These are phyloP conservation scores for Eudemis profundana DNA, from an alignment of 2,888 invertebrate genomes.

Conservation along the genomic window DNA sequence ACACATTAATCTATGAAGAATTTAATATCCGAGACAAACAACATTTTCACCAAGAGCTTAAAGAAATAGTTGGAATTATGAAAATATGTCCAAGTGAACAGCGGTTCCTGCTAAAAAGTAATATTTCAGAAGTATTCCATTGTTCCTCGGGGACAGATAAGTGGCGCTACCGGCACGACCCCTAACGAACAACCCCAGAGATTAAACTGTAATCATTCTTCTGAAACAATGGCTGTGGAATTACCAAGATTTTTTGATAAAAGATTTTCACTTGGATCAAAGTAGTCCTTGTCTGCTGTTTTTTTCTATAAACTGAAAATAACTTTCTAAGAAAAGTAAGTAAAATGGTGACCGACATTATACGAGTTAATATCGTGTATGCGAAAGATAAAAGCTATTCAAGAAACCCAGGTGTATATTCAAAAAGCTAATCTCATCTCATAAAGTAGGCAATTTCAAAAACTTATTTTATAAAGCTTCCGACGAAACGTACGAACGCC, in stretches of 20 bases:
- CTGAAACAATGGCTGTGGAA: constrained; percentile 22
- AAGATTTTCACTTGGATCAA: not conserved
- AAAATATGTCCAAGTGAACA: constrained; percentile 9
- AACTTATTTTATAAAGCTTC: constrained; percentile 33
- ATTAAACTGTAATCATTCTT: constrained; percentile 39
- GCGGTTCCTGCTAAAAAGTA: constrained; percentile 6
- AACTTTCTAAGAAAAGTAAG: too few species aligned
- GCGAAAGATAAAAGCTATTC: not conserved
- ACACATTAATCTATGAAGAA: too few species aligned
- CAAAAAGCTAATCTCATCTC: constrained; percentile 21
- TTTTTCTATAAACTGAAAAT: not conserved
- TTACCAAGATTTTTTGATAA: not conserved
- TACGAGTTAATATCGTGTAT: not conserved
- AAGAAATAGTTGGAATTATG: not conserved
- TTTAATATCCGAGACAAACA: too few species aligned
- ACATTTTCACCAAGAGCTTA: too few species aligned
- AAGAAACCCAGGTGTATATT: constrained; percentile 1
- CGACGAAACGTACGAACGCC: constrained; percentile 1
- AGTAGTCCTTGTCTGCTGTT: not conserved
- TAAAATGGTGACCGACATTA: too few species aligned
- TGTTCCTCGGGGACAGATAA: constrained; percentile 30
- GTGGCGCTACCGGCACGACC: constrained; percentile 29
- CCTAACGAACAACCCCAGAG: constrained; percentile 31
- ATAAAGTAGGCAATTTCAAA: constrained; percentile 25
- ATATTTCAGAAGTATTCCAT: constrained; percentile 31